Percentiles rank a stretch among this genome's conserved stretches.
Conservation (phyloP, 1,140 invertebrate species). For the Pogonognathellus flavescens region DNA sequence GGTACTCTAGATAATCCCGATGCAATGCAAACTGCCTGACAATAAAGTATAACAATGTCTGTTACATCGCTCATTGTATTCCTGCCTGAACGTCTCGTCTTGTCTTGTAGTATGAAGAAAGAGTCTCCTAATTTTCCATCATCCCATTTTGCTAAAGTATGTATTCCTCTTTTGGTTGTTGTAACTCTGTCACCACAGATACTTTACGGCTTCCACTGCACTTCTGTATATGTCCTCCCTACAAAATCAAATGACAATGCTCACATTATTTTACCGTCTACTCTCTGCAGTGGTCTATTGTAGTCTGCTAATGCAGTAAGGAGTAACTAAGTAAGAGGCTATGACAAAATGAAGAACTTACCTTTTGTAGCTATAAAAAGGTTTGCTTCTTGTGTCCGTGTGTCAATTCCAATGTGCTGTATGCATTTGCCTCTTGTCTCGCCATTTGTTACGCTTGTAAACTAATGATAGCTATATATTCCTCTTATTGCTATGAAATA, state of each 20-base stretch:
- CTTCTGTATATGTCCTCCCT: too few relatives aligned
- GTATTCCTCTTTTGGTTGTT: not conserved
- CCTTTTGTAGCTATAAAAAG: not conserved
- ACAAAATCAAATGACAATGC: not conserved
- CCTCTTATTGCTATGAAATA: too few relatives aligned
- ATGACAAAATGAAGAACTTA: too few relatives aligned
- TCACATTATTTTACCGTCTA: not conserved
- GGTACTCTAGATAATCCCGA: too few relatives aligned
- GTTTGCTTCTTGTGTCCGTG: not conserved
- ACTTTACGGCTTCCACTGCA: too few relatives aligned
- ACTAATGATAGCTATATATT: too few relatives aligned
- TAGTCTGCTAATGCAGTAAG: not conserved
- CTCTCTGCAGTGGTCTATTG: not conserved
- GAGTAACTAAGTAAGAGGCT: too few relatives aligned
- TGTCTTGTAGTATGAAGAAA: not conserved
- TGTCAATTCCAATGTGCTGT: too few relatives aligned
- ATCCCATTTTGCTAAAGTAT: not conserved
- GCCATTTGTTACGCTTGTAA: too few relatives aligned
- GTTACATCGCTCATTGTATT: not conserved
- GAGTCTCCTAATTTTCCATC: constrained; percentile 29
- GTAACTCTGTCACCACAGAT: not conserved
- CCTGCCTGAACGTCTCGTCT: too few relatives aligned
- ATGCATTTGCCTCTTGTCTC: too few relatives aligned
- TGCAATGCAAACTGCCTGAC: not conserved
- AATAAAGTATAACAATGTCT: not conserved